Evolutionary conservation across 2,888 invertebrate genomes (phyloP), one percentile per base, ranked within the genome.

Genomic region (Lasioglossum oenotherae): DNA sequence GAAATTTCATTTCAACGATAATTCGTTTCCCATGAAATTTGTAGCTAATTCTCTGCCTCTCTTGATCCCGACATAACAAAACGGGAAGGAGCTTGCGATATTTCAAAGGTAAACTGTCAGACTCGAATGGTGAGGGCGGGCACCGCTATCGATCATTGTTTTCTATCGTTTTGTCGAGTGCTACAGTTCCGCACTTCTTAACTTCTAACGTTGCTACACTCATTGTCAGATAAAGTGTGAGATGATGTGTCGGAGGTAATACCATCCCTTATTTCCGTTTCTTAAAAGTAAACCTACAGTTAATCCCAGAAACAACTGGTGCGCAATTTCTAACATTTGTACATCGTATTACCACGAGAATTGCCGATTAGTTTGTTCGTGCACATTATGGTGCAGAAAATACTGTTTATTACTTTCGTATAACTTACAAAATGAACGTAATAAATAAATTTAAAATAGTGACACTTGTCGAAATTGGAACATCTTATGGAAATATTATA

Each of bases 31-130:
- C 78, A 72, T 19, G 44, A 57, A 79, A 74, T 79, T 80, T 74
- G 38, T 44, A 60, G 46, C 16, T 71, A 69, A 46, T 53, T 74
- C 49, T 35, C 57, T 60, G 16, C 53, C 6, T n/a, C 27, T 35
- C 46, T 27, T 49, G 69, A 74, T 64, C 78, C 19, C 49, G 14
- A 31, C n/a, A 41, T 60, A 72, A 53, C 35, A 71, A 44, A 71
- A 41, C 81, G 69, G 81, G 81, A 72, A 84, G 86, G 84, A 81
- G 80, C 74, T 81, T 82, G 84, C 87, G 84, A 91, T 91, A 91
- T 91, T 90, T 91, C 91, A 90, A 89, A 91, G 80, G 90, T 91
- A 90, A 91, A 90, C 88, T 88, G 90, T 90, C 87, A 81, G 87
- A 77, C 60, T 79, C 80, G 86, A 85, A 91, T 90, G 84, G 88